Conservation (phyloP, 2,888 invertebrate species). For the Podabrus alpinus region DNA sequence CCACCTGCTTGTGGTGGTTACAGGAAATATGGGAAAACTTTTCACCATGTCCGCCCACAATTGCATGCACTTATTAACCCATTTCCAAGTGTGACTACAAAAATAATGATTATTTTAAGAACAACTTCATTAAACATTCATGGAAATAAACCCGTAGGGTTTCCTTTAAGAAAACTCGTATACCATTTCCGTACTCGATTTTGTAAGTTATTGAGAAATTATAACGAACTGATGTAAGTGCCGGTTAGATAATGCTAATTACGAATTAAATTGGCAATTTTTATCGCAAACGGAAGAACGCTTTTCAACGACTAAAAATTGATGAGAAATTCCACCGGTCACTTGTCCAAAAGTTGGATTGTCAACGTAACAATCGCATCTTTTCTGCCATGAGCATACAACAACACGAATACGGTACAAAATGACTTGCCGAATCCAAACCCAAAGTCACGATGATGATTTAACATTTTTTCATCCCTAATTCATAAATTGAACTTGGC, state of each 20-base stretch:
- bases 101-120: background rate
- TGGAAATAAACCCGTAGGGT: background rate
- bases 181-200: background rate
- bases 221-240: background rate
- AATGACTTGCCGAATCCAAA: background rate
- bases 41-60: background rate
- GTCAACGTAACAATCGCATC: background rate
- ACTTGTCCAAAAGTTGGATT: background rate
- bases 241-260: background rate
- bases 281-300: background rate
- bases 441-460: background rate
- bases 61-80: background rate
- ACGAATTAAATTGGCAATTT: background rate
- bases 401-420: background rate
- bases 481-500: background rate
- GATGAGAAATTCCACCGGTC: background rate
- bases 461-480: background rate
- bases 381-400: background rate
- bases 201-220: background rate
- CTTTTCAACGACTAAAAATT: background rate
- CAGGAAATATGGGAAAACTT: too few relatives aligned
- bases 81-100: background rate
- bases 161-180: background rate
- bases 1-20: too few relatives aligned
- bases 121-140: background rate